A percentile compares a stretch with the other conserved stretches of the same genome.
Evolutionary conservation across 2,888 invertebrate species (phyloP).

Genomic region (Lasioglossum marginatum): DNA sequence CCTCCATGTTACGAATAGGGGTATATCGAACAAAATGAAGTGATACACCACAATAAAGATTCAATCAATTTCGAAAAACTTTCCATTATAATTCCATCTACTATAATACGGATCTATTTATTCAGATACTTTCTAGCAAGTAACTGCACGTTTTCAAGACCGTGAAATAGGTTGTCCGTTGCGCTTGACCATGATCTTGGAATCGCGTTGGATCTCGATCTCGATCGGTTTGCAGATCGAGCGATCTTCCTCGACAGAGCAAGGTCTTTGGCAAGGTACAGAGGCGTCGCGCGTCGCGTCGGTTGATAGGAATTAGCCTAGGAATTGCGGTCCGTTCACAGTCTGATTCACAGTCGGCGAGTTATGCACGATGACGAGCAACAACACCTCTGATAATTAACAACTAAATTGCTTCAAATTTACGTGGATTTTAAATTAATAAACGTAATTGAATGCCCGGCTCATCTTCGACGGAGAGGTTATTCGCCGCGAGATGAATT

Average conservation of each 20-base stretch:
- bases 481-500: not conserved
- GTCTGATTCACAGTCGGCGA: conserved; percentile 54
- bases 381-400: conserved; percentile 29
- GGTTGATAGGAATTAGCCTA: not conserved
- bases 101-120: not conserved
- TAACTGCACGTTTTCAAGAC: not conserved
- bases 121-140: not conserved
- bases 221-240: not conserved
- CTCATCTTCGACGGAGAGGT: too few relatives aligned
- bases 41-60: too few relatives aligned
- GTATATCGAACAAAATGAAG: too few relatives aligned
- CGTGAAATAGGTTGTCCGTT: not conserved
- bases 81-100: too few relatives aligned
- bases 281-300: conserved; percentile 18
- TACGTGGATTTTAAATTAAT: not conserved
- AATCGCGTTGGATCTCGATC: not conserved
- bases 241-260: conserved; percentile 33
- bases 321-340: conserved; percentile 45
- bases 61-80: too few relatives aligned
- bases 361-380: not conserved
- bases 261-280: conserved; percentile 49
- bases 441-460: not conserved
- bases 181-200: not conserved
- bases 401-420: conserved; percentile 5
- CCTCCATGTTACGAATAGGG: too few relatives aligned